phyloP scores from a whole-genome alignment of 2,888 invertebrate species.

The Tromatobia lineatoria region DNA sequence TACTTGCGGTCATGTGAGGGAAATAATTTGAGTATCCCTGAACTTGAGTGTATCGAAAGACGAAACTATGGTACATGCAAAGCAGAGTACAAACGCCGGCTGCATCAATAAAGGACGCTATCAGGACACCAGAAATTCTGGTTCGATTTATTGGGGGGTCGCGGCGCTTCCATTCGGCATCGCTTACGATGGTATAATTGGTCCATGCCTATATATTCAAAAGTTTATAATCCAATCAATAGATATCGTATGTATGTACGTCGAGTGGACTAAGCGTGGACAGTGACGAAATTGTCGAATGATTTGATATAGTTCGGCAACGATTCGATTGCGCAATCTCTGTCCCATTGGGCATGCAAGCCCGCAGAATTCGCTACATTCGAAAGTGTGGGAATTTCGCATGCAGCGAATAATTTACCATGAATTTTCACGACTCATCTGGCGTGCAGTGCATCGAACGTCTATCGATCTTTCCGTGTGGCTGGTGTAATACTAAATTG shows the following conservation, averaged over 20 bases:
- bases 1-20: background rate
- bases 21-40: background rate
- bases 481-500: background rate
- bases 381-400: conserved; percentile 6
- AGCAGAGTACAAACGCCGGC: background rate
- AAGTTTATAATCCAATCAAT: background rate
- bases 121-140: background rate
- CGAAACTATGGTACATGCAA: background rate
- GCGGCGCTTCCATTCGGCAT: background rate
- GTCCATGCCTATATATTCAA: background rate
- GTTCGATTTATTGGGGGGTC: conserved; percentile 5
- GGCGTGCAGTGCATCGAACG: background rate
- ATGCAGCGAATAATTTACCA: conserved; percentile 24
- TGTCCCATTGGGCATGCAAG: background rate
- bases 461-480: conserved; percentile 9
- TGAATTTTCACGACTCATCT: conserved; percentile 16
- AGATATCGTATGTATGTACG: background rate
- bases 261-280: background rate
- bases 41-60: background rate
- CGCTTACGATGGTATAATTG: conserved; percentile 7
- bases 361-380: background rate
- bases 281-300: background rate
- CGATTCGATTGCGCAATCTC: background rate
- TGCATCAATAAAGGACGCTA: conserved; percentile 3
- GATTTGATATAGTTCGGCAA: background rate